phyloP scores from a whole-genome alignment of 2,113 vertebrate species.

The Regulus satrapa region DNA sequence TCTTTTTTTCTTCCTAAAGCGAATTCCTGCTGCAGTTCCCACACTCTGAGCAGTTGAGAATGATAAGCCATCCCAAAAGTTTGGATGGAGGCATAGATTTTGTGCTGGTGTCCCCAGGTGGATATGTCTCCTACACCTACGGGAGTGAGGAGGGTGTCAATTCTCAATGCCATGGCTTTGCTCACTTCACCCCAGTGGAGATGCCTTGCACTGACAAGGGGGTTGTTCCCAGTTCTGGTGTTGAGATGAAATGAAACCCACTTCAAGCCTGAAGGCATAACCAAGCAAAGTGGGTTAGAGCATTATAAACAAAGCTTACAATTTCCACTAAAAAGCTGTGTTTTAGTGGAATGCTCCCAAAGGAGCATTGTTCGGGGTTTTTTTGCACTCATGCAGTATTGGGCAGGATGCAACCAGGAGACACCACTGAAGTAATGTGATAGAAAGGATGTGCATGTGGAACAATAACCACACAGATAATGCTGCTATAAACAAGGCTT shows the following conservation, averaged over 20 bases:
- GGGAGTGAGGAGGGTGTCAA: background rate
- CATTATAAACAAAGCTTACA: background rate
- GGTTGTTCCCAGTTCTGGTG: background rate
- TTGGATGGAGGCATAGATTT: background rate
- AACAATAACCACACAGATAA: background rate
- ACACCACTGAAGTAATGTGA: background rate
- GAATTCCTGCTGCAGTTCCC: background rate
- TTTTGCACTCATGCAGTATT: background rate
- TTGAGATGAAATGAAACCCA: background rate
- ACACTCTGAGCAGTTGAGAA: rapidly evolving
- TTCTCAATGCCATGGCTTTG: background rate
- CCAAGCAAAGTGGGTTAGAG: background rate
- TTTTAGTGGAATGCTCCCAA: background rate
- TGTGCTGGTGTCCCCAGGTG: background rate
- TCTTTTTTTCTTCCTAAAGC: background rate
- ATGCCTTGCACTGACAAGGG: background rate
- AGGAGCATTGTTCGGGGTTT: background rate
- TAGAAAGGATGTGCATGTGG: background rate
- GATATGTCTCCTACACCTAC: background rate
- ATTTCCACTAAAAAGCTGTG: background rate
- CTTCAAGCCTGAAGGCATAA: background rate
- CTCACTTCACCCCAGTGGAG: background rate
- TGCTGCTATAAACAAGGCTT: background rate
- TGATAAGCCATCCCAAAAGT: background rate
- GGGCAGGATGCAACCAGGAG: background rate